Percentiles rank a stretch among this genome's conserved stretches.
Conservation (phyloP, 2,113 vertebrate species). For the Pavo muticus region DNA sequence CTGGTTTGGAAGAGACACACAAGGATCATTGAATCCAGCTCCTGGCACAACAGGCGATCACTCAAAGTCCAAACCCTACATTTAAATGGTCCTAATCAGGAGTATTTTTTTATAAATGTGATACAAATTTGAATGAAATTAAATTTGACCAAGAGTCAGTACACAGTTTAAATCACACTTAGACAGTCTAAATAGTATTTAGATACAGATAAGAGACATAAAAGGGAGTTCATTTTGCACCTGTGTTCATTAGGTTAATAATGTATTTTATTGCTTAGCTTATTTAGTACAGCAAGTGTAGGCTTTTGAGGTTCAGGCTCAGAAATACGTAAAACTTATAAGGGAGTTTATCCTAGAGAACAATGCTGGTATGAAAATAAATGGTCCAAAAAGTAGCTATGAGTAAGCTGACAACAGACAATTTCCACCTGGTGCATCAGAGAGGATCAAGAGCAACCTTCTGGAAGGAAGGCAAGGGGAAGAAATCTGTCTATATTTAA, state of each 20-base stretch:
- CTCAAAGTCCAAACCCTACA: not conserved
- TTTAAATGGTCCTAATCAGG: not conserved
- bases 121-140: not conserved
- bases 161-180: not conserved
- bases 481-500: not conserved
- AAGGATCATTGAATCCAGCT: not conserved
- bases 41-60: not conserved
- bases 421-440: not conserved
- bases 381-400: not conserved
- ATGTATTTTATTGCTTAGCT: not conserved
- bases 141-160: not conserved
- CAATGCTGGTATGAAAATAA: not conserved
- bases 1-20: not conserved
- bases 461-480: not conserved
- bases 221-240: not conserved
- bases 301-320: not conserved
- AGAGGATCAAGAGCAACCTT: not conserved
- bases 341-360: not conserved
- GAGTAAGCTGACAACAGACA: not conserved
- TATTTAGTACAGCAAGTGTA: not conserved
- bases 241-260: not conserved
- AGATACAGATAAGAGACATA: not conserved
- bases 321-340: not conserved
- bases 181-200: not conserved
- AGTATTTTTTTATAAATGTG: not conserved